These are phyloP conservation scores for Anagrus nilaparvatae DNA, from an alignment of 1,140 invertebrate species.

Conservation along the genomic window DNA sequence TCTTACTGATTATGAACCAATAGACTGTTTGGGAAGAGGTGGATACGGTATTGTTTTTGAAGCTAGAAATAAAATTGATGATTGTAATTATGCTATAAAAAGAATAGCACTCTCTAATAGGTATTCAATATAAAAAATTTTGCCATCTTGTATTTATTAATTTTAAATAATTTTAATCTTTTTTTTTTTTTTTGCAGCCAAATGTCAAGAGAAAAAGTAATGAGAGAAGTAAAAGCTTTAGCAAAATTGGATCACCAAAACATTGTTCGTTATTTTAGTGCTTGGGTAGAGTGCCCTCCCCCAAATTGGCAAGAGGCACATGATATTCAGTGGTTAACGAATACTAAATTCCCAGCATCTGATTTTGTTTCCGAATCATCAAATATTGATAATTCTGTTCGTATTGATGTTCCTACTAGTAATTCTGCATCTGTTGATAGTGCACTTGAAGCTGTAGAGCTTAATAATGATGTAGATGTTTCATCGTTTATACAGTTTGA, in stretches of 20 bases:
- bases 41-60: constrained; percentile 97
- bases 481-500: no score
- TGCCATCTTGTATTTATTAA: constrained; percentile 4
- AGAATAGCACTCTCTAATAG: constrained; percentile 79
- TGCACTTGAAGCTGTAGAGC: constrained; percentile 30
- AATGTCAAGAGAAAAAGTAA: constrained; percentile 71
- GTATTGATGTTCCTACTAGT: constrained; percentile 27
- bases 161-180: neutral
- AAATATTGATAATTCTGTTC: constrained; percentile 21
- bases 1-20: constrained; percentile 74
- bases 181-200: constrained; percentile 43
- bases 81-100: constrained; percentile 91
- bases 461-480: constrained; percentile 10
- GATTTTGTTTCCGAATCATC: constrained; percentile 29
- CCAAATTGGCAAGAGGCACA: constrained; percentile 73
- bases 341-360: constrained; percentile 23
- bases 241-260: constrained; percentile 90
- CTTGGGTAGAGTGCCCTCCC: constrained; percentile 88
- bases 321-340: constrained; percentile 55
- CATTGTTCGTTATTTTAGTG: constrained; percentile 90
- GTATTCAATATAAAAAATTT: constrained; percentile 36
- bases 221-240: constrained; percentile 87
- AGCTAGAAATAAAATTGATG: constrained; percentile 89
- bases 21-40: constrained; percentile 80
- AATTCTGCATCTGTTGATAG: constrained; percentile 29